These are phyloP conservation scores for Cettia cetti DNA, from an alignment of 2,113 vertebrate species.

Conservation along the genomic window DNA sequence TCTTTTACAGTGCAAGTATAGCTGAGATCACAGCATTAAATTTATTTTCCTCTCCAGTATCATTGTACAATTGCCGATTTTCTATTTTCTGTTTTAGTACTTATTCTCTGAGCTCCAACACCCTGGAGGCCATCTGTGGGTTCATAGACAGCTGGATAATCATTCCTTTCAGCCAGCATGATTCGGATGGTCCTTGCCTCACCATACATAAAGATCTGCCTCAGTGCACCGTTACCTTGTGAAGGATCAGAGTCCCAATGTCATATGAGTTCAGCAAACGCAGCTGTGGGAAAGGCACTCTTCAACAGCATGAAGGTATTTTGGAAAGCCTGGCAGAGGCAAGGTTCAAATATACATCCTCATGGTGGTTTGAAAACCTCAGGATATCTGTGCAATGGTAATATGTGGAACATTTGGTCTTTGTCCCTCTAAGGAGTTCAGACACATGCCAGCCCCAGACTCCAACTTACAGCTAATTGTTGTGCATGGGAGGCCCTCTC, in stretches of 20 bases:
- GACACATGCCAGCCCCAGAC: fast-evolving
- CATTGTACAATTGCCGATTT: neutral
- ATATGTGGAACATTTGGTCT: fast-evolving
- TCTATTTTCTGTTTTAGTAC: neutral
- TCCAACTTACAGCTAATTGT: neutral
- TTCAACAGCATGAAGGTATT: neutral
- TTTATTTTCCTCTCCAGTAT: neutral
- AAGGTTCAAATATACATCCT: neutral
- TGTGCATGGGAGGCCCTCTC: neutral
- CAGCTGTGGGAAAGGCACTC: neutral
- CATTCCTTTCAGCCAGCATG: neutral
- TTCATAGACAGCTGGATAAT: neutral
- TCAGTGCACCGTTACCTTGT: fast-evolving
- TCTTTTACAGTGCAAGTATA: neutral
- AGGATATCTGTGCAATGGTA: no score
- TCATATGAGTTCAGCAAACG: neutral
- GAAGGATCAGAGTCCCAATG: neutral
- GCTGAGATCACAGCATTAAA: neutral
- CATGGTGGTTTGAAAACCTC: neutral
- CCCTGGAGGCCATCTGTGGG: neutral
- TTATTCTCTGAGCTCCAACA: neutral
- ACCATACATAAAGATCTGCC: neutral
- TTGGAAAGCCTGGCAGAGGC: neutral
- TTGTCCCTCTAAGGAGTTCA: neutral
- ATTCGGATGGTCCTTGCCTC: neutral